phyloP scores from a whole-genome alignment of 2,888 invertebrate genomes.

The Merodon equestris region DNA sequence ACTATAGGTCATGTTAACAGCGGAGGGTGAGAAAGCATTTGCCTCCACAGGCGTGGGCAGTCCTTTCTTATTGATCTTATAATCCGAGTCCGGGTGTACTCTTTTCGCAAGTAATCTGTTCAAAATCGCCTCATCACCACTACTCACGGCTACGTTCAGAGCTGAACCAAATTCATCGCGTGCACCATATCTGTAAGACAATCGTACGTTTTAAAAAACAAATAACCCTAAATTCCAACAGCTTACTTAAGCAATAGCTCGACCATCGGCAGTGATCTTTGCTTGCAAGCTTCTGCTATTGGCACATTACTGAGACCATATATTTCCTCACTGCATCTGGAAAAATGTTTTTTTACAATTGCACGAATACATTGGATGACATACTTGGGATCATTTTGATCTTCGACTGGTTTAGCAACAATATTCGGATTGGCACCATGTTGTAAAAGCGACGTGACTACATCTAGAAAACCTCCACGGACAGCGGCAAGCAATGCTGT shows the following conservation, averaged over 20 bases:
- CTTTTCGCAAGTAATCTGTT: slow-evolving; percentile 92
- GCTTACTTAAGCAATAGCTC: slow-evolving; percentile 76
- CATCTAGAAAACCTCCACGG: slow-evolving; percentile 86
- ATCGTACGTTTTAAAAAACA: not conserved
- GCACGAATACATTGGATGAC: not conserved
- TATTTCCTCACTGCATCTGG: slow-evolving; percentile 77
- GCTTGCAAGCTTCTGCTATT: slow-evolving; percentile 78
- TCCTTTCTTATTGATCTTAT: slow-evolving; percentile 93
- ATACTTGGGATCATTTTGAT: slow-evolving; percentile 78
- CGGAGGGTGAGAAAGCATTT: slow-evolving; percentile 78
- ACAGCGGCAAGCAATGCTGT: slow-evolving; percentile 91
- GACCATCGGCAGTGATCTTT: slow-evolving; percentile 77
- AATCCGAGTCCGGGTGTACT: slow-evolving; percentile 94
- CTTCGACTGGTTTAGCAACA: slow-evolving; percentile 79
- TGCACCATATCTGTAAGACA: slow-evolving; percentile 83
- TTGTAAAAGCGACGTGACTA: slow-evolving; percentile 84
- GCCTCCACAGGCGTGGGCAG: slow-evolving; percentile 81
- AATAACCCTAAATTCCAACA: not conserved
- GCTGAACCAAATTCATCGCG: slow-evolving; percentile 92
- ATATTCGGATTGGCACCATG: slow-evolving; percentile 92
- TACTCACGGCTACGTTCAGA: slow-evolving; percentile 86
- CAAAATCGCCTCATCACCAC: slow-evolving; percentile 87
- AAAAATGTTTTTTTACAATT: not conserved
- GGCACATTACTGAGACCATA: slow-evolving; percentile 78
- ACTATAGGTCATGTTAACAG: slow-evolving; percentile 86